Evolutionary conservation across 2,888 invertebrate genomes (phyloP), one percentile per base, ranked within the genome.

Genomic region (Agrochola macilenta): DNA sequence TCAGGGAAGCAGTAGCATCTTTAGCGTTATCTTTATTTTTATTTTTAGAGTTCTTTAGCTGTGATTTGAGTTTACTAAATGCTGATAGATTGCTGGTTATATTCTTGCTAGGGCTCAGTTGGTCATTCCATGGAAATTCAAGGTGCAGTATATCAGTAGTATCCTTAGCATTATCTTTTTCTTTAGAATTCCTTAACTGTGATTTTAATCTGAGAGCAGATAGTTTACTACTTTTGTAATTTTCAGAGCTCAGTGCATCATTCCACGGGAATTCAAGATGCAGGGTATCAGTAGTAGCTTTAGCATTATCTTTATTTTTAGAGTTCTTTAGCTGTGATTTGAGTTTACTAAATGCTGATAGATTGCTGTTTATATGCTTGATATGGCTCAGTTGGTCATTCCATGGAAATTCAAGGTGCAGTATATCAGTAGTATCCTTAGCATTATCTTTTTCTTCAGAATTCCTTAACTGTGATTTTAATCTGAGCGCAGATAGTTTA

Each of bases 351-450:
- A 61, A 23, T 11, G 12, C 23, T 2, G 43, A 26, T 26, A 58
- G 12, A 20, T 52, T 23, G 7, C 17, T 69, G 2, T 2, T 20
- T 20, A 20, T 57, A 26, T 3, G 12, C 3, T 43, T 46, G 4
- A n/a, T 14, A 23, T 26, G 7, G 14, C 60, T 60, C 26, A 17
- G 46, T 58, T 3, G 4, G 1, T 35, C 64, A 4, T 81, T 81
- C 81, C 82, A 81, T 8, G 82, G 81, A 26, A 26, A 66, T 46
- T 82, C 57, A 14, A 81, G 82, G 0, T 58, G 43, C 17, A 81
- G 0, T 7, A 3, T 3, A 39, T 64, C 58, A 4, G 12, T 65
- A 35, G 72, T 35, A 46, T 63, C 39, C 1, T 70, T 52, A 69
- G 5, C 0, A 4, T 26, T 39, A 26, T 61, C n/a, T 26, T 69